These are phyloP conservation scores for Hippasteria phrygiana DNA, from an alignment of 53 echinoderm and acorn worm genomes.

Conservation along the genomic window DNA sequence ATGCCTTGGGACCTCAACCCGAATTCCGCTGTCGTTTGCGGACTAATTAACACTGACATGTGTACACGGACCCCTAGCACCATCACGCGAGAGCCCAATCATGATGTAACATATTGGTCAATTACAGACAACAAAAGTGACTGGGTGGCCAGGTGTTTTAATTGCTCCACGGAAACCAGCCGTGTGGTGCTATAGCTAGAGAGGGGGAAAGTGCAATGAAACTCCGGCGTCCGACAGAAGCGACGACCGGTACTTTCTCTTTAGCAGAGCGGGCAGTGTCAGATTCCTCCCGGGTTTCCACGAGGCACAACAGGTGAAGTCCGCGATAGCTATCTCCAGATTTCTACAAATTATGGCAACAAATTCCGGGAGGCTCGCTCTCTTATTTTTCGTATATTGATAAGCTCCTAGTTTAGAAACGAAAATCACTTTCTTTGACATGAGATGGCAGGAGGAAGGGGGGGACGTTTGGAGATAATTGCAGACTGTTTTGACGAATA, in stretches of 20 bases:
- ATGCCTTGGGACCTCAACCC: neutral
- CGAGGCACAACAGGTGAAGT: constrained; percentile 56
- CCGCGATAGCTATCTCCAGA: constrained; percentile 29
- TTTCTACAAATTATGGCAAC: constrained; percentile 40
- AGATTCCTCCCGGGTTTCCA: constrained; percentile 25
- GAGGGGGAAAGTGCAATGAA: constrained; percentile 25
- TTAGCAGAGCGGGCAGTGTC: constrained; percentile 38
- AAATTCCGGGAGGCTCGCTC: constrained; percentile 31
- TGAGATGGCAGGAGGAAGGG: neutral
- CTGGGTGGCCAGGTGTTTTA: constrained; percentile 58
- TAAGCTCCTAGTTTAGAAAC: neutral
- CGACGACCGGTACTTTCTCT: constrained; percentile 14
- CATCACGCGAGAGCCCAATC: neutral
- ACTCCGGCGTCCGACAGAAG: neutral
- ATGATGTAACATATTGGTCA: constrained; percentile 56
- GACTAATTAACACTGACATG: constrained; percentile 55
- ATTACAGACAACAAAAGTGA: constrained; percentile 37
- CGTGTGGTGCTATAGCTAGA: neutral
- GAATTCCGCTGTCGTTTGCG: constrained; percentile 10
- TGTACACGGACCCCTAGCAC: neutral
- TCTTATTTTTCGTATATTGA: neutral
- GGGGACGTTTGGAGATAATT: constrained; percentile 5
- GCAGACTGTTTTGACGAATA: neutral
- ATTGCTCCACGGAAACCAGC: neutral
- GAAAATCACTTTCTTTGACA: constrained; percentile 33